A percentile compares a stretch with the other conserved stretches of the same genome.
Conservation (phyloP, 1,140 invertebrate species). For the Cotesia glomerata region DNA sequence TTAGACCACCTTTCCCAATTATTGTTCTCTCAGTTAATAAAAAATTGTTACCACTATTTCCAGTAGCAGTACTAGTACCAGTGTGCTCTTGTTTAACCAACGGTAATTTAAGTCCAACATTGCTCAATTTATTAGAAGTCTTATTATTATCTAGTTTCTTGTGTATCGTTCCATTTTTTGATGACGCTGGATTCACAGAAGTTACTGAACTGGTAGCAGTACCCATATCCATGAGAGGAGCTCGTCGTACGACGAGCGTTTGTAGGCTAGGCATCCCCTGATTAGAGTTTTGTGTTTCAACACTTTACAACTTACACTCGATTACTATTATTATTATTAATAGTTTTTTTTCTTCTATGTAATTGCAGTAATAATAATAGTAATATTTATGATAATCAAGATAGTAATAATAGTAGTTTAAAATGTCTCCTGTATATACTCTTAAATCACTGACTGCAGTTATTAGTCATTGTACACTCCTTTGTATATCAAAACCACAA, state of each 20-base stretch:
- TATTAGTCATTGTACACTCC: no score
- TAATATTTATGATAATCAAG: no score
- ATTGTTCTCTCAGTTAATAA: slow-evolving; percentile 43
- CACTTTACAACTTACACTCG: neutral
- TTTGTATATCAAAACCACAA: no score
- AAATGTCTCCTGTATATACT: no score
- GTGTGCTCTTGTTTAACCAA: slow-evolving; percentile 51
- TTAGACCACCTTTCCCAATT: slow-evolving; percentile 34
- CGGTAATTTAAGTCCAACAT: slow-evolving; percentile 50
- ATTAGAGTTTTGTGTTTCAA: slow-evolving; percentile 41
- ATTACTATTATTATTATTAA: neutral
- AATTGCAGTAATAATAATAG: neutral
- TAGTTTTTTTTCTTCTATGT: no score
- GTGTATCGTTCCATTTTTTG: slow-evolving; percentile 39
- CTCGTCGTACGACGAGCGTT: slow-evolving; percentile 63
- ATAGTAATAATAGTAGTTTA: no score
- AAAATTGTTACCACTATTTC: slow-evolving; percentile 51
- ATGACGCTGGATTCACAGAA: slow-evolving; percentile 46
- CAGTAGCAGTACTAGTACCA: neutral
- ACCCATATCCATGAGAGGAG: slow-evolving; percentile 60
- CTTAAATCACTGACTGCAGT: no score
- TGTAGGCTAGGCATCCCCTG: slow-evolving; percentile 64
- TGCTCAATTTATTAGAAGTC: slow-evolving; percentile 42
- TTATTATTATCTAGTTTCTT: slow-evolving; percentile 52
- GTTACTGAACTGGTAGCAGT: slow-evolving; percentile 58